Conservation (phyloP, 2,113 vertebrate genomes). For the Antechinus stuartii region DNA sequence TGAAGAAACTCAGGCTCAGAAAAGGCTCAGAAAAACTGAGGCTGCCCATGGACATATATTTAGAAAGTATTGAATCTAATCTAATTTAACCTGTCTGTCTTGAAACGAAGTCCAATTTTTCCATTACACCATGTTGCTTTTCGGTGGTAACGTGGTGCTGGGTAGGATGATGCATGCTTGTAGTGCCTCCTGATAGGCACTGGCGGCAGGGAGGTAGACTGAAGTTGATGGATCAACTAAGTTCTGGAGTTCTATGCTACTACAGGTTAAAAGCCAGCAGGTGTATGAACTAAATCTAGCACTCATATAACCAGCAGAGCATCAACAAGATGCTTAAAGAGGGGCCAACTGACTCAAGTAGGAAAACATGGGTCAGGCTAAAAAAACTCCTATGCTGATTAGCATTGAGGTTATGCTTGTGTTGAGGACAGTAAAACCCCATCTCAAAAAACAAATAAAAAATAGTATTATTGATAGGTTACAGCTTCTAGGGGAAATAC, state of each 20-base stretch:
- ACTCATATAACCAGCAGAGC: background rate
- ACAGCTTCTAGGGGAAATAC: too few species aligned
- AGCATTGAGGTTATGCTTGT: background rate
- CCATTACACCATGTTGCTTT: background rate
- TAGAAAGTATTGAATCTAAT: background rate
- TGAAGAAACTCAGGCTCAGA: background rate
- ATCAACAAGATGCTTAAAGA: background rate
- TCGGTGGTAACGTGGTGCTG: background rate
- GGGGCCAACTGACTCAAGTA: background rate
- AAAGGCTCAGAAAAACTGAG: background rate
- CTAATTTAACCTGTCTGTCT: background rate
- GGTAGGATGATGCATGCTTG: background rate
- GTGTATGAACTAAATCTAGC: background rate
- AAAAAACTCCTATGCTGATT: background rate
- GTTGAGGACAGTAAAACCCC: background rate
- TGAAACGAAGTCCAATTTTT: background rate
- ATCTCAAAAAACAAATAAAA: background rate
- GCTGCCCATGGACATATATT: background rate
- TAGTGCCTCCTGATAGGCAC: background rate
- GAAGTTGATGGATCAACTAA: background rate
- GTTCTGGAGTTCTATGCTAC: background rate
- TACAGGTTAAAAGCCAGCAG: background rate
- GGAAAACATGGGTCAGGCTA: background rate
- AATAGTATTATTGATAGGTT: too few species aligned
- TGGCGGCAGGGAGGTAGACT: background rate